Evolutionary conservation across 1,140 invertebrate genomes (phyloP), one percentile per base, ranked within the genome.

Genomic region (Antheraea pernyi): DNA sequence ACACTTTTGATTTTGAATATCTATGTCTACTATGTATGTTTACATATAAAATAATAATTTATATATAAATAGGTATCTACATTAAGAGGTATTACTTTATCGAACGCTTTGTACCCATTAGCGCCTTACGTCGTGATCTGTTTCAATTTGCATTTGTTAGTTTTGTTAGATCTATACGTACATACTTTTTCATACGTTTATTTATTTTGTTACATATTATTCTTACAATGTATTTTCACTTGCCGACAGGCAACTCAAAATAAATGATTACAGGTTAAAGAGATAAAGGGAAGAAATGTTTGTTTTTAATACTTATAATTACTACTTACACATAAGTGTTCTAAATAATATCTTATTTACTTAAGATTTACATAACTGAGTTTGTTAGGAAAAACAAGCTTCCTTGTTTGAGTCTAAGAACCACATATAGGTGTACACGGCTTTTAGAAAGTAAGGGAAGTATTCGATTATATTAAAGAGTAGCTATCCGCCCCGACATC

Each of bases 51-150:
- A 53, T 53, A 53, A 53, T 53, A 53, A 13, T 53, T 7, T 2
- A 13, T n/a, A 16, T n/a, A 53, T 53, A 53, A 53, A 53, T 53
- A 53, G 46, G 2, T 42, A 42, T 7, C 11, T 42, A 42, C 7
- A 42, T 53, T 16, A 53, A 53, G 16, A 53, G 7, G 7, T 7
- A 53, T 61, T 19, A 30, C 19, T 61, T 36, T 22, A 61, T 36
- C 30, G 58, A 70, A 22, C 76, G 68, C 65, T 70, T 65, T 69
- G 70, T 70, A 68, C 69, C 73, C 65, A 67, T 87, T 86, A 85
- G 77, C 85, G 70, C 76, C 66, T 68, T 37, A 37, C 61, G 82
- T 84, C 88, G 88, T 90, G 88, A 90, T 82, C 70, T 59, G 65
- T 74, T 30, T 74, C 75, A 82, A 89, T 89, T 89, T 81, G 78